These are phyloP conservation scores for Genyomyrus donnyi DNA, from an alignment of 2,113 vertebrate genomes.

Conservation along the genomic window DNA sequence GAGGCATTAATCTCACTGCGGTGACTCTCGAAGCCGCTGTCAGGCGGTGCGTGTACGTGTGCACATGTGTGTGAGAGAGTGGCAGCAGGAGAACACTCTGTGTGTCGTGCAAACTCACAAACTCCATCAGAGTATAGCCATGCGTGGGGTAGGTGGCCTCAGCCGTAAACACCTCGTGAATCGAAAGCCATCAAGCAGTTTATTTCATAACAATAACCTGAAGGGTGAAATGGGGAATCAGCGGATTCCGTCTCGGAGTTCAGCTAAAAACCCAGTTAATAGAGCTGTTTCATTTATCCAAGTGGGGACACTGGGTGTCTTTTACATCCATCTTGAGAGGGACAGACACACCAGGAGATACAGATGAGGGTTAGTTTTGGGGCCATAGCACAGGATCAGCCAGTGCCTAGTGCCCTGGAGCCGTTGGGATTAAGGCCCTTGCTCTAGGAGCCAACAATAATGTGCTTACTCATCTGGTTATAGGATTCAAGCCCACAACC, in stretches of 20 bases:
- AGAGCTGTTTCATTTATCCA: background rate
- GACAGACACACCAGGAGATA: background rate
- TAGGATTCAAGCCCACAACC: background rate
- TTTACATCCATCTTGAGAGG: background rate
- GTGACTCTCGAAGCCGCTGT: background rate
- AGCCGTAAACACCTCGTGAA: background rate
- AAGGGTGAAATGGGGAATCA: background rate
- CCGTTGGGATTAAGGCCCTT: background rate
- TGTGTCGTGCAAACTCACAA: background rate
- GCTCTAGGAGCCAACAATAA: background rate
- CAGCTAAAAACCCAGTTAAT: background rate
- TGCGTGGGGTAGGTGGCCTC: background rate
- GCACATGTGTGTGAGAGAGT: background rate
- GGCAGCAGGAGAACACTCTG: background rate
- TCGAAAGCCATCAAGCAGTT: background rate
- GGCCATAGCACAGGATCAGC: background rate
- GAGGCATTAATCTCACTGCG: constrained; percentile 15
- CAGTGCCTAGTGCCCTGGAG: background rate
- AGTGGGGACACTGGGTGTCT: background rate
- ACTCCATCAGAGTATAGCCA: background rate
- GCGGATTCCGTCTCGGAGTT: background rate
- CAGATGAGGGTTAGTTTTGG: background rate
- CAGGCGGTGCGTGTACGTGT: background rate
- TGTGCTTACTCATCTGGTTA: background rate
- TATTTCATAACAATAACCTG: background rate